Conservation (phyloP, 1,140 invertebrate species). For the Limonius californicus region DNA sequence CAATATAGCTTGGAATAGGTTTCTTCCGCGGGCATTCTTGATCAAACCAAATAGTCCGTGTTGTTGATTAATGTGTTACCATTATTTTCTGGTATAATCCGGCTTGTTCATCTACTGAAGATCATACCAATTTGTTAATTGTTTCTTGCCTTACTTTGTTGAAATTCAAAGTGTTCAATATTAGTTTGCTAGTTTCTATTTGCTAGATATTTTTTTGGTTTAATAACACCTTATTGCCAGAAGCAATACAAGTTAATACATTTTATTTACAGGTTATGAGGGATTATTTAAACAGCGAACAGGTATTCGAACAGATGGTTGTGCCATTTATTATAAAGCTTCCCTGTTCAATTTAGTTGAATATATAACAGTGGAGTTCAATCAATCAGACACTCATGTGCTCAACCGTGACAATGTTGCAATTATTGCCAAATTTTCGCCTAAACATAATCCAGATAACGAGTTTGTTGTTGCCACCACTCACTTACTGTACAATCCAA, state of each 20-base stretch:
- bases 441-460: constrained; percentile 47
- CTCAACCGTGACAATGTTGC: constrained; percentile 87
- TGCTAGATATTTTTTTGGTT: constrained; percentile 15
- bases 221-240: too few relatives aligned
- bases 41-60: too few relatives aligned
- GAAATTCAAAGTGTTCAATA: too few relatives aligned
- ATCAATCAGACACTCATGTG: constrained; percentile 49
- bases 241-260: background rate
- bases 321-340: constrained; percentile 75
- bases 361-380: constrained; percentile 60
- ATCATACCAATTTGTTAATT: too few relatives aligned
- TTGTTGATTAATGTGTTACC: too few relatives aligned
- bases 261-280: constrained; percentile 50
- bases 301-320: constrained; percentile 66
- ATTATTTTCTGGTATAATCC: too few relatives aligned
- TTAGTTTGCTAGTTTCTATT: constrained; percentile 15
- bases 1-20: too few relatives aligned
- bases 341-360: constrained; percentile 60
- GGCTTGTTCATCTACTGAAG: constrained; percentile 35
- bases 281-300: constrained; percentile 74
- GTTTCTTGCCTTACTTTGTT: too few relatives aligned
- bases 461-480: constrained; percentile 83
- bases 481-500: constrained; percentile 91
- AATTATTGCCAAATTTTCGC: constrained; percentile 69
- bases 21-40: too few relatives aligned